Percentiles rank a stretch among this genome's conserved stretches.
Evolutionary conservation across 2,113 vertebrate genomes (phyloP).

Genomic region (Pelvicachromis taeniatus): DNA sequence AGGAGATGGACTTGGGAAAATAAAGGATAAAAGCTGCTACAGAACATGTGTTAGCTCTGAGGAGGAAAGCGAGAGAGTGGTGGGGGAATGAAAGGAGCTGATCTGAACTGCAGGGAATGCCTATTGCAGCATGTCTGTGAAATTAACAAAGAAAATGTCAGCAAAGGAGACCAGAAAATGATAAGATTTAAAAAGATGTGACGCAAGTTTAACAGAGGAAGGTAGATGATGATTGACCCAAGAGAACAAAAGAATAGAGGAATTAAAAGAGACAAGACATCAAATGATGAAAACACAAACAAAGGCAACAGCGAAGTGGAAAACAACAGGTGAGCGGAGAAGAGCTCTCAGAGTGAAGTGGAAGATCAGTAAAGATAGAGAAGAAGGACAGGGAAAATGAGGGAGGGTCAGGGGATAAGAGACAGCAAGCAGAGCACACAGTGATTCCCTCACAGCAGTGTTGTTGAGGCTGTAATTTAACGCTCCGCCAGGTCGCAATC

Average conservation of each 20-base stretch:
- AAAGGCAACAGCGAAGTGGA: background rate
- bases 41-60: background rate
- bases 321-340: constrained; percentile 23
- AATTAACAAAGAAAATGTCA: background rate
- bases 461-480: constrained; percentile 66
- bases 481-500: constrained; percentile 64
- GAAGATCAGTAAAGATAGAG: constrained; percentile 17
- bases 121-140: background rate
- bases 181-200: background rate
- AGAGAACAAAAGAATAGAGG: background rate
- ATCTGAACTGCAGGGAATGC: background rate
- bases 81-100: background rate
- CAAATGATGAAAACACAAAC: background rate
- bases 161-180: background rate
- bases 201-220: background rate
- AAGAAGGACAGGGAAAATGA: background rate
- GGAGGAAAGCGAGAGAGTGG: background rate
- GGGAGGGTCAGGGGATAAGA: constrained; percentile 30
- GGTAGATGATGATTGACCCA: background rate
- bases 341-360: background rate
- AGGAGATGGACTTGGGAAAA: background rate
- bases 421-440: constrained; percentile 47
- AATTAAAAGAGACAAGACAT: background rate
- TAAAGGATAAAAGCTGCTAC: background rate
- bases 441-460: constrained; percentile 53